Evolutionary conservation across 2,113 vertebrate genomes (phyloP), one percentile per base, ranked within the genome.

Genomic region (Chaetorhynchus papuensis): DNA sequence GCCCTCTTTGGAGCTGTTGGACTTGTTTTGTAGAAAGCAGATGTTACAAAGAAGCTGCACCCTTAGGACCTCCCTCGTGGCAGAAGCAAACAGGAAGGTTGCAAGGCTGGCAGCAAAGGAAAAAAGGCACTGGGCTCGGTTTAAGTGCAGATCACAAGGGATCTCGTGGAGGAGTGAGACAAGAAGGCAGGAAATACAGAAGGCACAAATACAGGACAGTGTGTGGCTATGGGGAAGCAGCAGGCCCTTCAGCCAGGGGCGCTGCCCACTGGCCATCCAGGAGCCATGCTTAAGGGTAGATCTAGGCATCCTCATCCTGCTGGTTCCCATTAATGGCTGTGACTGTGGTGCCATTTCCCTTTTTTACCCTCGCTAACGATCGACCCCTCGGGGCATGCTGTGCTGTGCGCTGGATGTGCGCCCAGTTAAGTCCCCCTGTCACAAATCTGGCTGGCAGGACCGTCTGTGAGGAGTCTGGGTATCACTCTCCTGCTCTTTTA

Each of bases 381-480:
- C 1, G 0, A 1, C 16, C 69, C 69, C 20, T 9, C 3, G 0
- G 41, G 68, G 9, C 41, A 2, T n/a, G 33, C 80, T 70, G 6
- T n/a, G 66, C 42, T 81, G 39, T 44, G 45, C 50, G 85, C 41
- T 83, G 87, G 52, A 10, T 75, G 17, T 66, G 39, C 0, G 1
- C 74, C 53, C 83, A 57, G 27, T 80, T 27, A 15, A 63, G 54
- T 65, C 11, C 11, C 59, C 11, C 53, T 68, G 63, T 94, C 84
- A 37, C 61, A 74, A 85, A 87, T 83, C 57, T 49, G 53, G 6
- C 57, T 91, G 57, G 31, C 57, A 89, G 44, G 57, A 90, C 0
- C 0, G 23, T 60, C 71, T 80, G 28, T 3, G 2, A 87, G 39
- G 68, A 52, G 44, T 72, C 84, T 84, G 70, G 49, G 42, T 94